phyloP scores from a whole-genome alignment of 2,888 invertebrate genomes.

The Serrognathus titanus region DNA sequence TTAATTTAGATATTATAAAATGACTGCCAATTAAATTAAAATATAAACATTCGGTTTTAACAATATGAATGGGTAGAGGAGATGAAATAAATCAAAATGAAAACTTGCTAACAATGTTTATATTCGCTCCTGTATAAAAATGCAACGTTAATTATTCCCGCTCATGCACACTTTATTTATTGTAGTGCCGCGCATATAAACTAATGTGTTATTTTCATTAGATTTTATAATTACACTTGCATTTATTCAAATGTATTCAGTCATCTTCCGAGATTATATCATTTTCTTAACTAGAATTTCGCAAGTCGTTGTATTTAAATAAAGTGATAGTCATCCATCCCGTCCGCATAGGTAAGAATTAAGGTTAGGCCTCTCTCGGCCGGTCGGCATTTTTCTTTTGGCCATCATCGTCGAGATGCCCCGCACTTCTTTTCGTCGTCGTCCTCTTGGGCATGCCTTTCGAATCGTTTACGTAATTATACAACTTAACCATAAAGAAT shows the following conservation, averaged over 20 bases:
- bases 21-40: too few species aligned
- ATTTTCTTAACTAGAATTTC: constrained; percentile 3
- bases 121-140: too few species aligned
- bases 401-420: neutral
- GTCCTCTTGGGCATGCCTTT: neutral
- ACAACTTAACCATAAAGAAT: neutral
- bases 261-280: constrained; percentile 3
- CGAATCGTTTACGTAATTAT: neutral
- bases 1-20: too few species aligned
- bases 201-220: constrained; percentile 1
- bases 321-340: constrained; percentile 2
- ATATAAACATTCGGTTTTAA: too few species aligned
- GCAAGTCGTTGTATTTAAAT: neutral
- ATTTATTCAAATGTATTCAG: constrained; percentile 3
- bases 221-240: neutral
- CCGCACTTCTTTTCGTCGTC: neutral
- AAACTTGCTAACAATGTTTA: too few species aligned
- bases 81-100: too few species aligned
- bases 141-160: too few species aligned
- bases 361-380: neutral
- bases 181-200: neutral
- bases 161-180: too few species aligned
- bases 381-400: neutral
- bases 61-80: too few species aligned
- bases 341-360: neutral